Conservation (phyloP, 2,797 vertebrate genomes). For the Odontamblyopus rebecca region DNA sequence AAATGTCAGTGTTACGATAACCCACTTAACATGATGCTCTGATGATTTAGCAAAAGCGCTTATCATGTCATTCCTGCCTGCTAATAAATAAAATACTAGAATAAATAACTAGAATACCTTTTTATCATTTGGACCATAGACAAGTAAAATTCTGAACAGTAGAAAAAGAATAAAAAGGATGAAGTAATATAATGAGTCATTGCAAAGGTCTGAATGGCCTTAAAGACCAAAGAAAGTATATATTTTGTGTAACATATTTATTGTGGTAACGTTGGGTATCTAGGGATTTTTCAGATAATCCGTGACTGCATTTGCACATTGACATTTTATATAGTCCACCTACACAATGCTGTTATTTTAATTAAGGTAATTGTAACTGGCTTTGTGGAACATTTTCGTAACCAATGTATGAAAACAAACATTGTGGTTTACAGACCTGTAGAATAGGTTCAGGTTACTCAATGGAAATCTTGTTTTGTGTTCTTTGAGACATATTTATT, state of each 20-base stretch:
- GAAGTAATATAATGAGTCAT: too few species aligned
- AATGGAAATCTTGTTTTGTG: neutral
- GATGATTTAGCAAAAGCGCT: slow-evolving; percentile 44
- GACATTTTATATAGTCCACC: neutral
- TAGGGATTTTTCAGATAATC: too few species aligned
- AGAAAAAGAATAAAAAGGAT: too few species aligned
- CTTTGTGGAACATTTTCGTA: neutral
- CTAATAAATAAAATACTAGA: neutral
- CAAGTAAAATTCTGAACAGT: neutral
- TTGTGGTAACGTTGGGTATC: too few species aligned
- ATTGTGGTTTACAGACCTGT: neutral
- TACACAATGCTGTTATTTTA: neutral
- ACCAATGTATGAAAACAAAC: neutral
- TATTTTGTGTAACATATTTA: too few species aligned
- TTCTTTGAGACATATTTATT: neutral
- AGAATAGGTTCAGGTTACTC: neutral
- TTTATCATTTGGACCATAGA: neutral
- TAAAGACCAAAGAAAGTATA: too few species aligned
- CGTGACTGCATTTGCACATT: neutral
- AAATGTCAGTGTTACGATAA: slow-evolving; percentile 64
- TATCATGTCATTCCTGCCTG: neutral
- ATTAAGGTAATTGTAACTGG: neutral
- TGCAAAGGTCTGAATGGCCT: too few species aligned
- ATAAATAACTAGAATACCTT: neutral
- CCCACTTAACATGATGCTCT: slow-evolving; percentile 48